Evolutionary conservation across 2,797 vertebrate species (phyloP).

Genomic region (Nannoperca australis): DNA sequence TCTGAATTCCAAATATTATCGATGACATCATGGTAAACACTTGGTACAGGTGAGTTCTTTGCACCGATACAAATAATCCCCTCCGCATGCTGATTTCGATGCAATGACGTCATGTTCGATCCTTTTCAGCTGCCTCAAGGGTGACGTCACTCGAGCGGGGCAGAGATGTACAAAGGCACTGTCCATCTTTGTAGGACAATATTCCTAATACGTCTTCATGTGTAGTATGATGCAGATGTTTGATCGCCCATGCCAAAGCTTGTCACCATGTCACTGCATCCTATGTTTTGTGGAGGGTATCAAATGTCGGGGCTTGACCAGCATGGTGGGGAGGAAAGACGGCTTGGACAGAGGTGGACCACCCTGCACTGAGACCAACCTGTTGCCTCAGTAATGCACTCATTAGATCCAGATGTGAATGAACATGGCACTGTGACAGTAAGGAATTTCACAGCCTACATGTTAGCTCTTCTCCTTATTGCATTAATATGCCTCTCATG

Average conservation of each 20-base stretch:
- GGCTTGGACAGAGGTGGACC: conserved; percentile 55
- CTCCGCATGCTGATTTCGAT: conserved; percentile 71
- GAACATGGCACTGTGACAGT: conserved; percentile 79
- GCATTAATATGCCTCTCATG: conserved; percentile 83
- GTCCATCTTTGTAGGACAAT: conserved; percentile 40
- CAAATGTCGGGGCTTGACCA: conserved; percentile 32
- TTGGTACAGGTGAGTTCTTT: conserved; percentile 52
- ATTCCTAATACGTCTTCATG: conserved; percentile 18
- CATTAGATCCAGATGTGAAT: conserved; percentile 74
- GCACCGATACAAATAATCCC: conserved; percentile 53
- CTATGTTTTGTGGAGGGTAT: conserved; percentile 34
- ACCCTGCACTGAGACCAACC: conserved; percentile 67
- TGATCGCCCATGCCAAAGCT: background rate
- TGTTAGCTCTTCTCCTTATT: conserved; percentile 65
- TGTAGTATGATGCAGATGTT: background rate
- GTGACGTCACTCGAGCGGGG: conserved; percentile 75
- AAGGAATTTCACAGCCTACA: conserved; percentile 74
- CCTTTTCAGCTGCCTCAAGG: conserved; percentile 66
- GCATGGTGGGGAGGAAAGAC: conserved; percentile 24
- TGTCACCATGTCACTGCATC: conserved; percentile 26
- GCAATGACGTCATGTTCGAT: conserved; percentile 82
- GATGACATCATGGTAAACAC: conserved; percentile 56
- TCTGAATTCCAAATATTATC: conserved; percentile 37
- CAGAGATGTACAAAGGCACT: conserved; percentile 57
- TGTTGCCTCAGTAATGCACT: conserved; percentile 80